Conservation (phyloP, 2,113 vertebrate species). For the Halcyon malimbica region DNA sequence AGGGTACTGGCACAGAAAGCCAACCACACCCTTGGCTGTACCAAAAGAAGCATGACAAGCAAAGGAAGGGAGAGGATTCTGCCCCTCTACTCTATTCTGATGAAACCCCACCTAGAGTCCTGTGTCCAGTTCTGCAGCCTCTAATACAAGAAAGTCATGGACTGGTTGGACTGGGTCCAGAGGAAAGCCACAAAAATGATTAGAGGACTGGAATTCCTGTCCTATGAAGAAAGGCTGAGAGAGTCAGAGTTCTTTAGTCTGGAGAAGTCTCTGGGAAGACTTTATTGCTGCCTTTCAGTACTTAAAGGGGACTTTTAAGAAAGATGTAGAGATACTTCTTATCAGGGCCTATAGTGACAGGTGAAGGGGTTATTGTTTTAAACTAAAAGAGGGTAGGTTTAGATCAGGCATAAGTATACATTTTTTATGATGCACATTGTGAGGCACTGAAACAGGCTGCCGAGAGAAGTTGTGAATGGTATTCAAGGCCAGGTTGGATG, state of each 20-base stretch:
- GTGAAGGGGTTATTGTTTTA: too few relatives aligned
- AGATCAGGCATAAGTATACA: not conserved
- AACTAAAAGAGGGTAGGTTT: not conserved
- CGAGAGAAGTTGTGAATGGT: too few relatives aligned
- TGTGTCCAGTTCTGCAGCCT: too few relatives aligned
- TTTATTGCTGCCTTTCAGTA: not conserved
- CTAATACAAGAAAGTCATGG: too few relatives aligned
- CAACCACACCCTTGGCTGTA: fast-evolving
- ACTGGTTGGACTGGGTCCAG: too few relatives aligned
- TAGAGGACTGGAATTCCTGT: too few relatives aligned
- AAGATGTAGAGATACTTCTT: not conserved
- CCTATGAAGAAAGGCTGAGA: not conserved
- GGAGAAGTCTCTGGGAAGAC: too few relatives aligned
- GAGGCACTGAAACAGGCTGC: not conserved
- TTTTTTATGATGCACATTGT: not conserved
- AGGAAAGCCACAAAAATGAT: not conserved
- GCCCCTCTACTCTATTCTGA: too few relatives aligned
- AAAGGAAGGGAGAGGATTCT: too few relatives aligned
- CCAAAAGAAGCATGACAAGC: not conserved
- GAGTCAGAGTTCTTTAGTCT: too few relatives aligned
- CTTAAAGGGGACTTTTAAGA: not conserved
- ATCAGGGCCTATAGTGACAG: not conserved
- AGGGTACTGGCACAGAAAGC: not conserved
- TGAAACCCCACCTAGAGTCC: too few relatives aligned
- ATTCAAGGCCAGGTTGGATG: not conserved